Percentiles rank a stretch among this genome's conserved stretches.
Conservation (phyloP, 1,140 invertebrate genomes). For the Melipona quadrifasciata region DNA sequence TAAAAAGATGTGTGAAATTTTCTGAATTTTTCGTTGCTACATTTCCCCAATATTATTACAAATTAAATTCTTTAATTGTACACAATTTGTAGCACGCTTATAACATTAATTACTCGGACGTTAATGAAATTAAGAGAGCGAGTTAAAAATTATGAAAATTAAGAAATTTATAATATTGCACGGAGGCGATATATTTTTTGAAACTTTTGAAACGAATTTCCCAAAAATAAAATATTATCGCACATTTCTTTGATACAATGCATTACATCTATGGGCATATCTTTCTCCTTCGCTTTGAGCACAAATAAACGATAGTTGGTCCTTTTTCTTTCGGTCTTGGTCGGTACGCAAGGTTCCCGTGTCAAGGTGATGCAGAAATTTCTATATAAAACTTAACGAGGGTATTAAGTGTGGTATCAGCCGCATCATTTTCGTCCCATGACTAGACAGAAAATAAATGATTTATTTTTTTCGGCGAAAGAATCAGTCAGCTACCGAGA, state of each 20-base stretch:
- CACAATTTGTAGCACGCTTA: no score
- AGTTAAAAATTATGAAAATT: no score
- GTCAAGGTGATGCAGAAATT: constrained; percentile 13
- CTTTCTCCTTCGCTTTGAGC: neutral
- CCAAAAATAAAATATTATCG: neutral
- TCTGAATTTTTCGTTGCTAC: neutral
- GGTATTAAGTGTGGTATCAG: constrained; percentile 9
- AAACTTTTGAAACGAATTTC: neutral
- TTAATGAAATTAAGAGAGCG: no score
- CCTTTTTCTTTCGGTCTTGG: neutral
- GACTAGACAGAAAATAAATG: constrained; percentile 21
- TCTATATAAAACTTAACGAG: constrained; percentile 17
- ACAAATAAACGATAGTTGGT: neutral
- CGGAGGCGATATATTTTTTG: neutral
- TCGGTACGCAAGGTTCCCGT: neutral
- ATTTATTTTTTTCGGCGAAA: constrained; percentile 9
- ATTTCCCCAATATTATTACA: neutral
- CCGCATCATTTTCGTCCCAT: constrained; percentile 14
- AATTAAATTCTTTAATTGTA: neutral
- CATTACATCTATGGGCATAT: neutral
- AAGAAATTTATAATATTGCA: neutral
- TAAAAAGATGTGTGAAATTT: neutral
- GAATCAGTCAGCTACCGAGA: neutral
- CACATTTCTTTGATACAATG: neutral
- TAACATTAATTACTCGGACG: no score